phyloP scores from a whole-genome alignment of 2,797 vertebrate genomes.

The Alauda arvensis region DNA sequence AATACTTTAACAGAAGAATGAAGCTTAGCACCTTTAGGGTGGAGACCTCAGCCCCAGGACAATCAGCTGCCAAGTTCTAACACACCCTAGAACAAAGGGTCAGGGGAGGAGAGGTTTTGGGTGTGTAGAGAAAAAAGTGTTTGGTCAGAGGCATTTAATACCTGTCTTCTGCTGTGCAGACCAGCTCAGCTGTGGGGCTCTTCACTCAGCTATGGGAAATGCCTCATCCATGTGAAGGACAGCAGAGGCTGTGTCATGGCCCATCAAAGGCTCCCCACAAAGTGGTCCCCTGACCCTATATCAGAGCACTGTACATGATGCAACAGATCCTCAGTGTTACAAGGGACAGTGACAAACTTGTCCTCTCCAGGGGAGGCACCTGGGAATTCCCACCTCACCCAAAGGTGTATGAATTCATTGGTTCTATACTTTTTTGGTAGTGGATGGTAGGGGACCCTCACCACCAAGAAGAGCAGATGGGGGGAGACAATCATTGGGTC shows the following conservation, averaged over 20 bases:
- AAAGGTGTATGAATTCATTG: too few species aligned
- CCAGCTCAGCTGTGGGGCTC: too few species aligned
- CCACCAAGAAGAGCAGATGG: neutral
- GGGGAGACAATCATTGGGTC: fast-evolving
- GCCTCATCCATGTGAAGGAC: too few species aligned
- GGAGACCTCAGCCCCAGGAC: neutral
- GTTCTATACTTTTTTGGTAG: neutral
- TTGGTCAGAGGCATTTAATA: neutral
- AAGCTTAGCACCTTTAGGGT: fast-evolving
- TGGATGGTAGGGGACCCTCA: neutral
- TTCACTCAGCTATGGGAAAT: neutral
- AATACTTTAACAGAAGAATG: neutral
- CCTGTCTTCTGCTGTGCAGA: neutral
- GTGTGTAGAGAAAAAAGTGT: neutral
- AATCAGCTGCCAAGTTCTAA: neutral
- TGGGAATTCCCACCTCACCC: neutral
- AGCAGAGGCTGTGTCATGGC: neutral
- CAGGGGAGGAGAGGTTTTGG: neutral
- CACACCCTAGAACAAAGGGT: neutral
- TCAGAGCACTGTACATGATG: neutral
- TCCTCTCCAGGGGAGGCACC: too few species aligned
- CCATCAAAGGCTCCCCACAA: neutral
- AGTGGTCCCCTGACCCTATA: neutral
- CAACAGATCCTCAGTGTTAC: neutral
- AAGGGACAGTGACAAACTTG: neutral